Percentiles rank a stretch among this genome's conserved stretches.
Evolutionary conservation across 30 jellyfish, hydroid and myxozoan genomes (phyloP).

Genomic region (Hydractinia echinata): DNA sequence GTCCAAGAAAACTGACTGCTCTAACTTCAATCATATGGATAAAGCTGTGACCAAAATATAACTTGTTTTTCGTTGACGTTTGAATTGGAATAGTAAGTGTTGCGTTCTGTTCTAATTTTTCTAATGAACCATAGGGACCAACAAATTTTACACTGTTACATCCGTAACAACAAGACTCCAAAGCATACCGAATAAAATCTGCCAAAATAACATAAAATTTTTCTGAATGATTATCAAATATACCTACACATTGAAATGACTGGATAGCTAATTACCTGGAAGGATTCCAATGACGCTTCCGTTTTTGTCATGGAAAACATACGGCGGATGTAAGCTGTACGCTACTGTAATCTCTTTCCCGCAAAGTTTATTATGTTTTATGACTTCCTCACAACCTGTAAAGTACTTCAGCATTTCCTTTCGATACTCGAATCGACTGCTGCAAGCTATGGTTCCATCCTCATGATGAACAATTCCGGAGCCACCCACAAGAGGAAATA

Average conservation of each 20-base stretch:
- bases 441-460: neutral
- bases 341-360: conserved; percentile 20
- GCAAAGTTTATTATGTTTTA: conserved; percentile 15
- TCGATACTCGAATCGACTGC: conserved; percentile 27
- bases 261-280: conserved; percentile 8
- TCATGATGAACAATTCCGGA: too few species aligned
- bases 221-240: neutral
- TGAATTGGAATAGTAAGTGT: conserved; percentile 62
- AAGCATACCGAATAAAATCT: conserved; percentile 60
- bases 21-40: conserved; percentile 9
- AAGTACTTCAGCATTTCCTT: neutral
- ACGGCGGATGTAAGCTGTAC: conserved; percentile 32
- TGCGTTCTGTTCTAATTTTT: conserved; percentile 32
- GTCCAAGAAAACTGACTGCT: conserved; percentile 19
- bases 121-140: conserved; percentile 51
- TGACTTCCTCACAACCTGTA: neutral
- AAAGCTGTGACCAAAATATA: conserved; percentile 13
- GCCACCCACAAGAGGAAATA: too few species aligned
- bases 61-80: conserved; percentile 55
- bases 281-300: conserved; percentile 23
- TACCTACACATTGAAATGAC: neutral
- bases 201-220: neutral
- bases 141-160: conserved; percentile 47
- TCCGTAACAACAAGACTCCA: conserved; percentile 71
- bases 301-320: conserved; percentile 15